Base-by-base conservation (phyloP, 2,797 vertebrate genomes). In the Helostoma temminkii region DNA sequence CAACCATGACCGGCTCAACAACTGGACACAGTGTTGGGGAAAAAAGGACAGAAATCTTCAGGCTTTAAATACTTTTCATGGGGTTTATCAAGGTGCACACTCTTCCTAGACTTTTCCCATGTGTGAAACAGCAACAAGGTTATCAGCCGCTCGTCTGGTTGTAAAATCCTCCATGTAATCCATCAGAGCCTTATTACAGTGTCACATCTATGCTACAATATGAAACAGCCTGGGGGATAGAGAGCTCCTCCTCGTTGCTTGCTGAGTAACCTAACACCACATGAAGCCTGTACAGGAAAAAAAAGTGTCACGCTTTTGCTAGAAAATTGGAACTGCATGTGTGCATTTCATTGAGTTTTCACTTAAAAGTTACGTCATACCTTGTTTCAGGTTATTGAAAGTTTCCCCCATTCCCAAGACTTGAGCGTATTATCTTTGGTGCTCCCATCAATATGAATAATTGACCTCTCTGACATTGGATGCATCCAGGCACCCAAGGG, bases 101-200 rank as follows among this genome's bases (percentile, higher is more conserved):
- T 30, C 58, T 76, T 71, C 49, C 74, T 47, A 62, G 69, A 71
- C 68, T 45, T 67, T 37, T 74, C 69, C 69, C 69, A 53, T 32
- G 62, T 79, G 78, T 45, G 49, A 71, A 60, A 73, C 77, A 50
- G 63, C 15, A 48, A 76, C 66, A 43, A 74, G 69, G 89, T 80
- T 80, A 88, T 78, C 70, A 9, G 52, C 61, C 41, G 37, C 36
- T 64, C 24, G 54, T 77, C 84, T 78, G 74, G 79, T 80, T 37
- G 58, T 10, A 65, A 64, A 69, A 53, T 70, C 62, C 53, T 63
- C 65, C 9, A 52, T 85, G 80, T 82, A 82, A 91, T 90, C 77
- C 83, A 86, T 89, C 88, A 89, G 76, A 85, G 84, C 70, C 68
- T 53, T 25, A 41, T 87, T 86, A 89, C 83, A 73, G 64, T 66